Conservation (phyloP, 37 sponge, comb jelly and placozoan genomes). For the Geodia barretti region DNA sequence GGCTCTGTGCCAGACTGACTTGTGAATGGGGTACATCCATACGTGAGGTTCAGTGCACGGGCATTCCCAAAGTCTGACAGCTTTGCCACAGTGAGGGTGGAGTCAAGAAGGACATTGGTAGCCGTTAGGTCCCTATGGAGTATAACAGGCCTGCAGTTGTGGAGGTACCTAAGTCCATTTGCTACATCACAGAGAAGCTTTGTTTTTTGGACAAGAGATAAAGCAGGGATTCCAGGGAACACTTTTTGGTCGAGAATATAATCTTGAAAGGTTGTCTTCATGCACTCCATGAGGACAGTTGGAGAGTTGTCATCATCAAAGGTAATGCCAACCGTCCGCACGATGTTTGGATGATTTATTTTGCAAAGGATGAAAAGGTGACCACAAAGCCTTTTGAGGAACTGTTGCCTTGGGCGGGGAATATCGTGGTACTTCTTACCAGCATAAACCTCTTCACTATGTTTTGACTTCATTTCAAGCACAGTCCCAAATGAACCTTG, state of each 20-base stretch:
- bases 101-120: background rate
- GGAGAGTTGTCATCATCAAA: background rate
- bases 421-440: background rate
- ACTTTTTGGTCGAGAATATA: background rate
- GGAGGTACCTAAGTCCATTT: background rate
- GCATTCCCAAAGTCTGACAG: background rate
- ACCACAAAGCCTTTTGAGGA: background rate
- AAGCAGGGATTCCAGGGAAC: too few species aligned
- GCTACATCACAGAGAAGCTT: background rate
- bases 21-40: background rate
- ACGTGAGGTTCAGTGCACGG: background rate
- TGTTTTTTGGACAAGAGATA: background rate
- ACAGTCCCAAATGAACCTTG: background rate
- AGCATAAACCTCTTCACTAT: background rate
- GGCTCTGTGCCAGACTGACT: background rate
- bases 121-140: background rate
- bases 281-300: background rate
- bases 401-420: background rate
- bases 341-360: background rate
- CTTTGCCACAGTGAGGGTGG: background rate
- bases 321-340: background rate
- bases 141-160: background rate
- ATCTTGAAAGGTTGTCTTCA: background rate
- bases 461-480: background rate
- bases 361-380: background rate